Conservation (phyloP, 1,140 invertebrate genomes). For the Ganaspis sp. region DNA sequence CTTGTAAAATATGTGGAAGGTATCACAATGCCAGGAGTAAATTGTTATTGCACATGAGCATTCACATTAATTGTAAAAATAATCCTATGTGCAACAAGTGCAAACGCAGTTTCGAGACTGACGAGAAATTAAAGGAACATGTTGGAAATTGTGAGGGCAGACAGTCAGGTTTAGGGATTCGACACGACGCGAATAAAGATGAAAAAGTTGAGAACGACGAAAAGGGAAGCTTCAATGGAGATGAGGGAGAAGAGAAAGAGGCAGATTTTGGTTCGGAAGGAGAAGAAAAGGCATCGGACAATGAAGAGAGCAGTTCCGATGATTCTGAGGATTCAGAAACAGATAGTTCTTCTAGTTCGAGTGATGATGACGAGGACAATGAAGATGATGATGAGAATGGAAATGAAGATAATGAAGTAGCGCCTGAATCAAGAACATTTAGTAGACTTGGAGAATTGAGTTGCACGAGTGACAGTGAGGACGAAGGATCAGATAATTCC, state of each 20-base stretch:
- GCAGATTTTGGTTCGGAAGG: constrained; percentile 48
- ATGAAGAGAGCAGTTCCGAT: constrained; percentile 56
- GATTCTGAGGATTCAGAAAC: constrained; percentile 65
- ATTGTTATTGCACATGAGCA: constrained; percentile 78
- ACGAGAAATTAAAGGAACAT: constrained; percentile 67
- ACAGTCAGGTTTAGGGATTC: constrained; percentile 42
- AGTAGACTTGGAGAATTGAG: constrained; percentile 47
- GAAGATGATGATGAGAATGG: constrained; percentile 60
- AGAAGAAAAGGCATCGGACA: constrained; percentile 51
- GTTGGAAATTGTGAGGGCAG: constrained; percentile 59
- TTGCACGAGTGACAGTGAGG: constrained; percentile 47
- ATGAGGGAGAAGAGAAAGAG: constrained; percentile 54
- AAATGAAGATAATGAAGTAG: constrained; percentile 50
- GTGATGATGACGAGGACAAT: constrained; percentile 54
- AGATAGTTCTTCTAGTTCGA: constrained; percentile 53
- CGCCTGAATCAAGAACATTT: constrained; percentile 52
- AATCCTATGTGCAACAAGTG: constrained; percentile 67
- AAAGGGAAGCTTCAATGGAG: constrained; percentile 62
- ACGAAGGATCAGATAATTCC: constrained; percentile 50
- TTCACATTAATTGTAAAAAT: constrained; percentile 77
- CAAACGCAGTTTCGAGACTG: constrained; percentile 65
- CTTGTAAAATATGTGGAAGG: constrained; percentile 79
- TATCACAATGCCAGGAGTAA: constrained; percentile 81
- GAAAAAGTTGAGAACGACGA: constrained; percentile 53
- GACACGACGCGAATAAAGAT: constrained; percentile 47